Percentiles rank a stretch among this genome's conserved stretches.
Conservation (phyloP, 1,140 invertebrate species). For the Drosophila melanica region DNA sequence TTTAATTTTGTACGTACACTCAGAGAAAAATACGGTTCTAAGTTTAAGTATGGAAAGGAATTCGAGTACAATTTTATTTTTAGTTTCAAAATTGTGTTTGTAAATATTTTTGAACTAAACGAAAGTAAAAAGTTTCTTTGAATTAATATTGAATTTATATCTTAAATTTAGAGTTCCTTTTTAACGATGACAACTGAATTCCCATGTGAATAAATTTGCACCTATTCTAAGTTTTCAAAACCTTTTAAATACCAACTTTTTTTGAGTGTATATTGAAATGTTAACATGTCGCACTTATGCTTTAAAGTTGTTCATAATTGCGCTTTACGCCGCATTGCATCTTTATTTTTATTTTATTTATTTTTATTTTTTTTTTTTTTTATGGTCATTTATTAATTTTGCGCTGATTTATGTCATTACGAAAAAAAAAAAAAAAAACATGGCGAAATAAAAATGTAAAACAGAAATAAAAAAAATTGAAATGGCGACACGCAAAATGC, state of each 20-base stretch:
- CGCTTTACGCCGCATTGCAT: conserved; percentile 49
- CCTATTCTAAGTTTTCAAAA: too few relatives aligned
- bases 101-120: too few relatives aligned
- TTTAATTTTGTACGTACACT: conserved; percentile 40
- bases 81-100: too few relatives aligned
- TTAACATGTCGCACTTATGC: conserved; percentile 69
- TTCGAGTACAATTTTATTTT: too few relatives aligned
- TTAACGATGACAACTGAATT: too few relatives aligned
- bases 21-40: too few relatives aligned
- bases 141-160: too few relatives aligned
- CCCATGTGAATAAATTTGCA: too few relatives aligned
- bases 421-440: conserved; percentile 11
- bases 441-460: not conserved
- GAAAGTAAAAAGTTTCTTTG: too few relatives aligned
- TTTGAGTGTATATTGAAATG: conserved; percentile 32
- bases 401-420: conserved; percentile 66
- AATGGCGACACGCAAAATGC: conserved; percentile 46
- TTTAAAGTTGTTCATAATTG: conserved; percentile 73
- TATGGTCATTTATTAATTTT: conserved; percentile 74
- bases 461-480: conserved; percentile 3
- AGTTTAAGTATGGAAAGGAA: too few relatives aligned
- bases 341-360: not conserved
- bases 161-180: too few relatives aligned
- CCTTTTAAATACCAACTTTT: too few relatives aligned
- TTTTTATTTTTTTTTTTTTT: conserved; percentile 32